phyloP scores from a whole-genome alignment of 53 echinoderm and acorn worm genomes.

The Holothuria leucospilota region DNA sequence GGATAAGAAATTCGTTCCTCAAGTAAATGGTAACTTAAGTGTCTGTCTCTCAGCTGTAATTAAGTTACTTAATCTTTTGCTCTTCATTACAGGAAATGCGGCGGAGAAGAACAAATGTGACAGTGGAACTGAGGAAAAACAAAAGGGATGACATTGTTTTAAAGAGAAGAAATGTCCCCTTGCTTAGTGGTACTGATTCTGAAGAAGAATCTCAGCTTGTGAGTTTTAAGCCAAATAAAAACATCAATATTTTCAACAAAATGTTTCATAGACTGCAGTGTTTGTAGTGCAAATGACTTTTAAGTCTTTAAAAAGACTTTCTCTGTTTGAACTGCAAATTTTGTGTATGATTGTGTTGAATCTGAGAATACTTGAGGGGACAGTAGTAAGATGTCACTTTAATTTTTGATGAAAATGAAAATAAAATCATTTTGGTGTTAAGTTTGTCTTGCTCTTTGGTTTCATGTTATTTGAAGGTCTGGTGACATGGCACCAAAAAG shows the following conservation, averaged over 20 bases:
- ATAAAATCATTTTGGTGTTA: no score
- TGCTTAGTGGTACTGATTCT: constrained; percentile 80
- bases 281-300: background rate
- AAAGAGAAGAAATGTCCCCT: constrained; percentile 96
- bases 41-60: background rate
- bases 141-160: constrained; percentile 88
- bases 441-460: no score
- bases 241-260: background rate
- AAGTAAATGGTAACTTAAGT: no score
- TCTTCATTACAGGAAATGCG: constrained; percentile 86
- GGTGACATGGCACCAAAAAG: no score
- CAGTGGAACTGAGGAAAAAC: constrained; percentile 94
- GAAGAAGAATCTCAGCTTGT: constrained; percentile 91
- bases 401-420: no score
- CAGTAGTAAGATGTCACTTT: no score
- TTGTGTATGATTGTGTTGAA: no score
- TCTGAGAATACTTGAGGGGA: no score
- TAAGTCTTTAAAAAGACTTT: no score
- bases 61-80: background rate
- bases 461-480: no score
- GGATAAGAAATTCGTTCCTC: no score
- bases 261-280: background rate
- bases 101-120: constrained; percentile 93
- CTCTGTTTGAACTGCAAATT: no score
- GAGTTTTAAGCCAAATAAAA: constrained; percentile 27